phyloP scores from a whole-genome alignment of 2,888 invertebrate species.

The Synanthedon formicaeformis region DNA sequence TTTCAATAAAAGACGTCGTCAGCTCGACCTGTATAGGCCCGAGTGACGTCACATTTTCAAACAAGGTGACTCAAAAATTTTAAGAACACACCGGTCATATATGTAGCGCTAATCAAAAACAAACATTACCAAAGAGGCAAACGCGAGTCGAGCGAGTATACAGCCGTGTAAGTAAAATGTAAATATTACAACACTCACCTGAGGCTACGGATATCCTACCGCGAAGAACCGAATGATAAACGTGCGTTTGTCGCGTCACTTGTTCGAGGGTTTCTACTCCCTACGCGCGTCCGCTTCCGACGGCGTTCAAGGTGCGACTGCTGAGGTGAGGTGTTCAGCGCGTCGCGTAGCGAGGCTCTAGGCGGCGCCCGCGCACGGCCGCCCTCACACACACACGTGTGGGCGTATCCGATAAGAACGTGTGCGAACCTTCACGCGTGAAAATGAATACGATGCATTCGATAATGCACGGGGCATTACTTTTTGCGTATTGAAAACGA shows the following conservation, averaged over 20 bases:
- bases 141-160: conserved; percentile 9
- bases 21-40: background rate
- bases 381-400: conserved; percentile 40
- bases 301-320: conserved; percentile 41
- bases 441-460: conserved; percentile 27
- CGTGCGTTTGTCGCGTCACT: conserved; percentile 40
- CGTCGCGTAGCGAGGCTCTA: conserved; percentile 8
- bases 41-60: conserved; percentile 16
- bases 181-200: conserved; percentile 44
- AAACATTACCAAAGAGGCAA: conserved; percentile 22
- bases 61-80: conserved; percentile 17
- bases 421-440: conserved; percentile 39
- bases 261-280: conserved; percentile 25
- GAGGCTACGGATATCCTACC: conserved; percentile 47
- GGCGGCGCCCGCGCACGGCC: conserved; percentile 55
- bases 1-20: too few relatives aligned
- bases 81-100: conserved; percentile 12
- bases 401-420: conserved; percentile 11
- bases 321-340: conserved; percentile 2
- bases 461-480: conserved; percentile 14
- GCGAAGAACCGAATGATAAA: conserved; percentile 51
- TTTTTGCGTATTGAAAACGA: conserved; percentile 20
- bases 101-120: conserved; percentile 34
- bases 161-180: conserved; percentile 19
- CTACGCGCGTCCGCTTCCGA: conserved; percentile 25